phyloP scores from a whole-genome alignment of 1,140 invertebrate species.

The Nomia melanderi region DNA sequence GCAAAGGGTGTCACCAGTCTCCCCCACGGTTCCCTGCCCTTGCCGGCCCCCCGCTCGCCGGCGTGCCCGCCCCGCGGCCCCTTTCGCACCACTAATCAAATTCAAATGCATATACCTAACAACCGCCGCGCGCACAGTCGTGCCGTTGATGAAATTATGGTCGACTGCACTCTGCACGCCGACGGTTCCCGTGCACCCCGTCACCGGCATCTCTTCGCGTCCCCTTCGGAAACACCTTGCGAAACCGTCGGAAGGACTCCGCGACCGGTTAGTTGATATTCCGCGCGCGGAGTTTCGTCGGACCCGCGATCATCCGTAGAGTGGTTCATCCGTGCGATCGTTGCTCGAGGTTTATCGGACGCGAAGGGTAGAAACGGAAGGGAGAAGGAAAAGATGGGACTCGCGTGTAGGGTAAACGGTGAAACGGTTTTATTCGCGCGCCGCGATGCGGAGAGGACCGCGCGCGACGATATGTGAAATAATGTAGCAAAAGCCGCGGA shows the following conservation, averaged over 20 bases:
- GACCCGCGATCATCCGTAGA: no score
- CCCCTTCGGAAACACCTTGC: background rate
- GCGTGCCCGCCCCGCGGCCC: constrained; percentile 23
- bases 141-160: constrained; percentile 77
- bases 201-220: constrained; percentile 1
- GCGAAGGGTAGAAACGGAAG: background rate
- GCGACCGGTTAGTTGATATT: no score
- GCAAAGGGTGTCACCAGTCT: constrained; percentile 77
- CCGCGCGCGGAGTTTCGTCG: no score
- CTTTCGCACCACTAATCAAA: constrained; percentile 76
- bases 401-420: no score
- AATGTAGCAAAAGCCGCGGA: constrained; percentile 27
- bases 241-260: background rate
- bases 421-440: no score
- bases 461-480: constrained; percentile 15
- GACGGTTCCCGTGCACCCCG: constrained; percentile 16
- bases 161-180: constrained; percentile 74
- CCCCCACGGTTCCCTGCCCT: constrained; percentile 33
- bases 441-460: no score
- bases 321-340: background rate
- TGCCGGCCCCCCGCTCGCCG: constrained; percentile 22
- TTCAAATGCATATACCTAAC: constrained; percentile 77
- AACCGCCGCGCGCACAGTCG: constrained; percentile 69
- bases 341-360: background rate
- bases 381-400: background rate